Evolutionary conservation across 2,888 invertebrate species (phyloP), one percentile per base, ranked within the genome.

Genomic region (Phaonia tiefii): DNA sequence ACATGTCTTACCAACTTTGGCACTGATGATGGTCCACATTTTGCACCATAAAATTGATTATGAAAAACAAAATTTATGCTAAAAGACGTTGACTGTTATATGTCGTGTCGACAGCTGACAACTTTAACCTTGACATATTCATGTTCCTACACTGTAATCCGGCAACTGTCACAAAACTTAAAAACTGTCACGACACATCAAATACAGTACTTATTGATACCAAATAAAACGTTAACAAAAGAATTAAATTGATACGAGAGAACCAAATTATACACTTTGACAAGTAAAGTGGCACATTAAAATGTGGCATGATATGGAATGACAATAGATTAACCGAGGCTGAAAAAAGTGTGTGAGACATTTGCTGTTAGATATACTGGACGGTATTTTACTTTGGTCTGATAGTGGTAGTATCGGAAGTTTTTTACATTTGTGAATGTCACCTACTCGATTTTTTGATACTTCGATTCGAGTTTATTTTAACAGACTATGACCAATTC

Each of bases 101-200:
- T 22, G 31, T 31, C 31, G 84, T 85, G 86, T 84, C 87, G 89
- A 87, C 87, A 89, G 84, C 86, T 86, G 86, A 87, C 88, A 88
- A 86, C 84, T 83, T 79, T 86, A 86, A 87, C 89, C 89, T 89
- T 89, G 89, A 89, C 85, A 83, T 54, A 10, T 69, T 83, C 85
- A 82, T 84, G 84, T 84, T 85, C 26, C 86, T 20, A 3, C 63
- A 63, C 63, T 42, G 39, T 20, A 60, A 60, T 39, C 85, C 76
- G 86, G 85, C 85, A 85, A 85, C 86, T 87, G 88, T 88, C 88
- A 89, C 85, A 86, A 85, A 87, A 86, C 54, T 65, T 86, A 84
- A 84, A 85, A 86, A 84, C 75, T 56, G 69, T 66, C 60, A 70
- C 49, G 39, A 51, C 31, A 63, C 63, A 63, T 63, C 42, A 63